phyloP scores from a whole-genome alignment of 2,113 vertebrate species.

The Onychorhynchus coronatus region DNA sequence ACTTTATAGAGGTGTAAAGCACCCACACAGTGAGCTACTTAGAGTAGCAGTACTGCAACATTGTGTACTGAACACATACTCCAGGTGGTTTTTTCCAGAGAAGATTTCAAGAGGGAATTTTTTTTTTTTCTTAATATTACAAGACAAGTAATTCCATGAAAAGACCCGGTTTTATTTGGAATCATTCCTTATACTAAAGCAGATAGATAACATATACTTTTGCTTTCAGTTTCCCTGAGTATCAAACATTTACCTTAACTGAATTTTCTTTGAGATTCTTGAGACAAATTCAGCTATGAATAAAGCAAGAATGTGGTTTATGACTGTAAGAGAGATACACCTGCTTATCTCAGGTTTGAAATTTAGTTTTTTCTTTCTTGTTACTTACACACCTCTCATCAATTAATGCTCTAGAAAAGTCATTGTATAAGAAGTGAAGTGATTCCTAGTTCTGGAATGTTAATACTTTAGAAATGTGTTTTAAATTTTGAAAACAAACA shows the following conservation, averaged over 20 bases:
- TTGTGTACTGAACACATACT: not conserved
- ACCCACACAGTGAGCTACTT: not conserved
- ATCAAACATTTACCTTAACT: not conserved
- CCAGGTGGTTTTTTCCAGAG: not conserved
- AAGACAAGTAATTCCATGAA: not conserved
- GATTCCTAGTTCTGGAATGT: not conserved
- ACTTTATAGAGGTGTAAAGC: not conserved
- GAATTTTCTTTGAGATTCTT: not conserved
- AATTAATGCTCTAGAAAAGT: not conserved
- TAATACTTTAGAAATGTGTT: not conserved
- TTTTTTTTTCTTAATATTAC: not conserved
- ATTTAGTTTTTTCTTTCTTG: not conserved
- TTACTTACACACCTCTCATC: not conserved
- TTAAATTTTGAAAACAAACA: not conserved
- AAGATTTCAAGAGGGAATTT: not conserved
- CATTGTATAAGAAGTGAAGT: not conserved
- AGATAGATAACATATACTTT: not conserved
- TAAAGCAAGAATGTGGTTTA: not conserved
- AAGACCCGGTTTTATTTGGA: not conserved
- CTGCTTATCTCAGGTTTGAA: not conserved
- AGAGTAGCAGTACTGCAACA: not conserved
- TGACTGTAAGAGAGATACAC: not conserved
- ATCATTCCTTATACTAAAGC: not conserved
- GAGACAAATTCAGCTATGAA: not conserved
- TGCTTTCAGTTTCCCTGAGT: not conserved